phyloP scores from a whole-genome alignment of 1,140 invertebrate species.

The Luehdorfia chinensis region DNA sequence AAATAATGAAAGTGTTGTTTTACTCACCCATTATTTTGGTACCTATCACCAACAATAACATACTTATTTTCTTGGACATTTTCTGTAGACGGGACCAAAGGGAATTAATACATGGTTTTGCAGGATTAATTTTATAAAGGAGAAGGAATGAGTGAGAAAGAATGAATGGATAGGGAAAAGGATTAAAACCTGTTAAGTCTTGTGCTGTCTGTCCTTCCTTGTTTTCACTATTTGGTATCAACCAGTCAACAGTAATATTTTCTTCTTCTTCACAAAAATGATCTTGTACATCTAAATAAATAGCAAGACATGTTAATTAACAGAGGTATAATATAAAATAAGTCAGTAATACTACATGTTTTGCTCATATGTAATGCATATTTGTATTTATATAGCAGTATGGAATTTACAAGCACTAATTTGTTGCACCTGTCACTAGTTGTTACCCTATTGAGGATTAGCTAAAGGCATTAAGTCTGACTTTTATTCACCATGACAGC shows the following conservation, averaged over 20 bases:
- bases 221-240: constrained; percentile 32
- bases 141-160: constrained; percentile 17
- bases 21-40: constrained; percentile 8
- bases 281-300: constrained; percentile 43
- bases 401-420: too few relatives aligned
- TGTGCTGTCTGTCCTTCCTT: constrained; percentile 28
- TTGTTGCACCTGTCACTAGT: too few relatives aligned
- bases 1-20: not conserved
- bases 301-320: not conserved
- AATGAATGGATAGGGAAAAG: constrained; percentile 20
- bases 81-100: constrained; percentile 4
- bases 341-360: too few relatives aligned
- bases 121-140: constrained; percentile 15
- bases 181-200: constrained; percentile 40
- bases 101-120: not conserved
- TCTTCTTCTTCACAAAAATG: constrained; percentile 55
- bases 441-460: too few relatives aligned
- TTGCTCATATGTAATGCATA: too few relatives aligned
- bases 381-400: too few relatives aligned
- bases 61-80: constrained; percentile 6
- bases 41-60: not conserved
- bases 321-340: too few relatives aligned
- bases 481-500: too few relatives aligned
- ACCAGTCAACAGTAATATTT: constrained; percentile 53
- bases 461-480: too few relatives aligned